These are phyloP conservation scores for Ursus arctos DNA, from an alignment of 2,113 vertebrate genomes.

Conservation along the genomic window DNA sequence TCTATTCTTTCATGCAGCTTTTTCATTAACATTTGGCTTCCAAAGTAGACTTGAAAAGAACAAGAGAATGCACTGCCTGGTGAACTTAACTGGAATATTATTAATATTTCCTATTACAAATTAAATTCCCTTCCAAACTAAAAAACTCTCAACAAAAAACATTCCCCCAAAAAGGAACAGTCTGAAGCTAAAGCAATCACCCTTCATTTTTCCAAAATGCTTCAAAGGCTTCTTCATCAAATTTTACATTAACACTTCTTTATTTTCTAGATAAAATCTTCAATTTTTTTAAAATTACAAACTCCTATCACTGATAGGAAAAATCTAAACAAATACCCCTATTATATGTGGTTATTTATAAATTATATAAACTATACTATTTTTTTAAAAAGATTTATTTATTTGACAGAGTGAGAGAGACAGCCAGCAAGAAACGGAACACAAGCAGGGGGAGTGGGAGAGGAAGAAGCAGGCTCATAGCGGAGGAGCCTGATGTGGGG, in stretches of 20 bases:
- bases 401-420: too few species aligned
- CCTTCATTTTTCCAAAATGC: constrained; percentile 29
- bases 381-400: neutral
- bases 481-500: too few species aligned
- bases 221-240: constrained; percentile 20
- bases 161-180: neutral
- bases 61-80: neutral
- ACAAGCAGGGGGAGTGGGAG: too few species aligned
- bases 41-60: constrained; percentile 1
- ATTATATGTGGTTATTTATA: neutral
- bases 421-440: too few species aligned
- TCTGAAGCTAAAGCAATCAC: constrained; percentile 26
- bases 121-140: neutral
- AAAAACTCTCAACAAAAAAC: constrained; percentile 3
- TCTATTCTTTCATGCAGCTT: neutral
- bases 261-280: constrained; percentile 37
- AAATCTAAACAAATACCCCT: neutral
- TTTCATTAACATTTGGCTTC: constrained; percentile 10
- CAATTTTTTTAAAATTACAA: neutral
- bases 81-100: constrained; percentile 22
- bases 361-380: constrained; percentile 3
- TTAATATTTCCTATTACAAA: neutral
- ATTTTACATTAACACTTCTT: neutral
- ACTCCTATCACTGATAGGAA: neutral
- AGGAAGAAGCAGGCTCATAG: too few species aligned